Conservation (phyloP, 2,113 vertebrate genomes). For the Pao palembangensis region DNA sequence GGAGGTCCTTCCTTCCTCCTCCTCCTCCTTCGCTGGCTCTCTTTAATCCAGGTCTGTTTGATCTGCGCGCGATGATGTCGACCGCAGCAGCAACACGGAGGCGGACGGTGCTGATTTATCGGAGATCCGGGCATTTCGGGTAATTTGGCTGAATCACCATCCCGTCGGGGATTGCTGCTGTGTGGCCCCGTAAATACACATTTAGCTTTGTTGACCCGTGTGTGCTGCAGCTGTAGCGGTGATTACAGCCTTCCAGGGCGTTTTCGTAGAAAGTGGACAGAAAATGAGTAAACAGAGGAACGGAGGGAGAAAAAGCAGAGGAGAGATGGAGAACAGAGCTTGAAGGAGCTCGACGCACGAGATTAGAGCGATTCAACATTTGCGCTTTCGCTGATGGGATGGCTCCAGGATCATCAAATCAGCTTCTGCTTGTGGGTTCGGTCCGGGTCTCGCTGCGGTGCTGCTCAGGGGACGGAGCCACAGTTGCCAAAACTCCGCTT, state of each 20-base stretch:
- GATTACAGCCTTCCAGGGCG: background rate
- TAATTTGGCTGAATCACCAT: background rate
- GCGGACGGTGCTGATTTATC: background rate
- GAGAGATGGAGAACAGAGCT: background rate
- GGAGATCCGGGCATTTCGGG: background rate
- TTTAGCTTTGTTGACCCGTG: background rate
- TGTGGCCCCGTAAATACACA: background rate
- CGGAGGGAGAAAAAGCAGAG: background rate
- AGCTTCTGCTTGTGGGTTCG: background rate
- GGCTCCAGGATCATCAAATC: too few species aligned
- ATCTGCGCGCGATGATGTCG: background rate
- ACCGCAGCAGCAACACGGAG: background rate
- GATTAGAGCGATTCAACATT: background rate
- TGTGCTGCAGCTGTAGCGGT: background rate
- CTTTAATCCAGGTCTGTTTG: background rate
- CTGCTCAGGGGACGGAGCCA: too few species aligned
- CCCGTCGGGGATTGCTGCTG: background rate
- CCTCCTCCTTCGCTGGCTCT: background rate
- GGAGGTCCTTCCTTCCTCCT: constrained; percentile 4
- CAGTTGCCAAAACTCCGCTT: too few species aligned
- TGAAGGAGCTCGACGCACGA: background rate
- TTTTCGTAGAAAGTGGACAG: background rate
- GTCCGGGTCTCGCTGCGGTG: too few species aligned
- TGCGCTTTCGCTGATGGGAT: too few species aligned
- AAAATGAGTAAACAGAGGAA: background rate